A percentile compares a stretch with the other conserved stretches of the same genome.
phyloP scores from a whole-genome alignment of 2,888 invertebrate species.

The Hirtodrosophila trivittata region DNA sequence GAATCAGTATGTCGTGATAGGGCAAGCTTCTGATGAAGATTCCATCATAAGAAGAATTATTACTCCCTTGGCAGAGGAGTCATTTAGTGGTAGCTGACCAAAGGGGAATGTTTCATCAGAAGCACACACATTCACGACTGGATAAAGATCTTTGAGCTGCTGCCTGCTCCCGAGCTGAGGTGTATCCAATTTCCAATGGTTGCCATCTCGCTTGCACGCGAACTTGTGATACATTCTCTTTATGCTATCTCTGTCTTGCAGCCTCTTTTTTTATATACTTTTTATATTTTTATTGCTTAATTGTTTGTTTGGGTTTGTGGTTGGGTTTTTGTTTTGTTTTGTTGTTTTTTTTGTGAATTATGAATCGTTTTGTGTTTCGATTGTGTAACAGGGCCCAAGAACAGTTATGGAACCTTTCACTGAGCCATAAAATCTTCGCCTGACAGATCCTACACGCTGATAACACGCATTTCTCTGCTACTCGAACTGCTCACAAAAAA shows the following conservation, averaged over 20 bases:
- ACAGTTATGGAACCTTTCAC: slow-evolving; percentile 69
- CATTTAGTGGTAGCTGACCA: slow-evolving; percentile 34
- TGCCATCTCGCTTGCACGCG: slow-evolving; percentile 22
- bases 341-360: slow-evolving; percentile 44
- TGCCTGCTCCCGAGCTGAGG: slow-evolving; percentile 63
- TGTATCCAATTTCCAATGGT: slow-evolving; percentile 53
- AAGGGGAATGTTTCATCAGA: slow-evolving; percentile 55
- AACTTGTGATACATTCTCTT: background rate
- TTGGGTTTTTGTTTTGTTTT: slow-evolving; percentile 40
- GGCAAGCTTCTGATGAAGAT: slow-evolving; percentile 12
- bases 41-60: slow-evolving; percentile 42
- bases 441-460: slow-evolving; percentile 68
- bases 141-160: slow-evolving; percentile 49
- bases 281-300: slow-evolving; percentile 75
- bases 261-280: slow-evolving; percentile 9
- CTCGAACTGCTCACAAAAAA: too few species aligned
- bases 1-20: background rate
- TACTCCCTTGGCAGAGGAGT: slow-evolving; percentile 14
- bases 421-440: slow-evolving; percentile 61
- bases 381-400: slow-evolving; percentile 73
- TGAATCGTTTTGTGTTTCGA: slow-evolving; percentile 64
- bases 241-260: background rate
- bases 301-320: slow-evolving; percentile 66
- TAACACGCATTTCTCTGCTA: slow-evolving; percentile 65
- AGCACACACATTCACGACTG: slow-evolving; percentile 57